A percentile compares a stretch with the other conserved stretches of the same genome.
Conservation (phyloP, 2,797 vertebrate genomes). For the Galagoides demidoff region DNA sequence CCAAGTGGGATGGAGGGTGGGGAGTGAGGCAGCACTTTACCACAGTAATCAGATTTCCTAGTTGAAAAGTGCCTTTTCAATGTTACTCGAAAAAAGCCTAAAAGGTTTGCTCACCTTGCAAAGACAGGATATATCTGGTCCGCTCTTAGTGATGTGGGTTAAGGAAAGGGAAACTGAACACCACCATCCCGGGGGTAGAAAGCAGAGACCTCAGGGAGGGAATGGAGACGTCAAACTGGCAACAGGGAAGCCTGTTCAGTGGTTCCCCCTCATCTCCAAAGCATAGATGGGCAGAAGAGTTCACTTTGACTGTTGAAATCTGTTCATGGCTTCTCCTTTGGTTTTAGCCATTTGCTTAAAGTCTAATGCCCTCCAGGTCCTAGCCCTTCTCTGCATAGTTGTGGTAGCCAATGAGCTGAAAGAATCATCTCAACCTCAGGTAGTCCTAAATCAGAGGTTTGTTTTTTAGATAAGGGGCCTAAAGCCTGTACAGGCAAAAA, state of each 20-base stretch:
- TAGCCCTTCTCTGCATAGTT: background rate
- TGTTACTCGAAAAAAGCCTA: background rate
- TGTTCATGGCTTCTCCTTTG: background rate
- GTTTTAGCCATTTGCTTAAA: background rate
- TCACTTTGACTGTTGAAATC: conserved; percentile 27
- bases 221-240: background rate
- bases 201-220: background rate
- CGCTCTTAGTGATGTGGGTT: background rate
- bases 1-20: background rate
- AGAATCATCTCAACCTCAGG: background rate
- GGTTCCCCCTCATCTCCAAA: background rate
- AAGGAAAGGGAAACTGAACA: conserved; percentile 15
- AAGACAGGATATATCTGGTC: background rate
- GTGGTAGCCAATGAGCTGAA: background rate
- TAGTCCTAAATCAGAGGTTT: background rate
- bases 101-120: background rate
- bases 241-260: background rate
- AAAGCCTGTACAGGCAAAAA: background rate
- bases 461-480: background rate
- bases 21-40: background rate
- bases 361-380: background rate
- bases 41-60: background rate
- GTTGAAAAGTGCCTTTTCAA: background rate
- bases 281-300: background rate
- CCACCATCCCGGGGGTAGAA: background rate